These are phyloP conservation scores for Seriola aureovittata DNA, from an alignment of 2,113 vertebrate genomes.

Conservation along the genomic window DNA sequence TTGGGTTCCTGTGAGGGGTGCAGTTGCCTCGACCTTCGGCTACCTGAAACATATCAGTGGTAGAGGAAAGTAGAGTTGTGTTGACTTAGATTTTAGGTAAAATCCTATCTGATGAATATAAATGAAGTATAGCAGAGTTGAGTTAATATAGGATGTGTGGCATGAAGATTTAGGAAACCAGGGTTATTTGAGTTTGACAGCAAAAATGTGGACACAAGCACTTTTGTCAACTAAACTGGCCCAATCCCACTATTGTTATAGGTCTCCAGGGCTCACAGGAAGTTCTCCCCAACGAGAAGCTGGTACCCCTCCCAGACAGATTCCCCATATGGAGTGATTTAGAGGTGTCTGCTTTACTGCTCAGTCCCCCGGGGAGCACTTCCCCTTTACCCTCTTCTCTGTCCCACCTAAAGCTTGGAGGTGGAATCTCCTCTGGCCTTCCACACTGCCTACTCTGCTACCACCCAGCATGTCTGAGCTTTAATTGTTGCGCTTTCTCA, in stretches of 20 bases:
- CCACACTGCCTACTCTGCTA: conserved; percentile 71
- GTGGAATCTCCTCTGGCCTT: conserved; percentile 61
- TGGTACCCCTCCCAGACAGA: conserved; percentile 64
- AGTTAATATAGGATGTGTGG: neutral
- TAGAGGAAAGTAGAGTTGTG: neutral
- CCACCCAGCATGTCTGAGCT: conserved; percentile 53
- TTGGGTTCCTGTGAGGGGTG: conserved; percentile 89
- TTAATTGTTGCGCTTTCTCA: conserved; percentile 58
- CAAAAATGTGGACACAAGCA: conserved; percentile 33
- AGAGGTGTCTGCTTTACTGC: conserved; percentile 73
- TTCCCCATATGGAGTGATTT: conserved; percentile 85
- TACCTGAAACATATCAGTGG: conserved; percentile 84
- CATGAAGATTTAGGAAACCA: neutral
- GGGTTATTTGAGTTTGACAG: conserved; percentile 8
- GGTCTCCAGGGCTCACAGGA: conserved; percentile 70
- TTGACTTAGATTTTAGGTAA: neutral
- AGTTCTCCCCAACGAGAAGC: conserved; percentile 57
- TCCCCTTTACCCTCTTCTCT: conserved; percentile 66
- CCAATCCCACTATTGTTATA: conserved; percentile 54
- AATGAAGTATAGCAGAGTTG: neutral
- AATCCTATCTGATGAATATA: neutral
- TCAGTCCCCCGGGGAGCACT: conserved; percentile 69
- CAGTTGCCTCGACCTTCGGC: conserved; percentile 92
- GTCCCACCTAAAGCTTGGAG: conserved; percentile 45
- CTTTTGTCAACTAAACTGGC: conserved; percentile 51